Conservation (phyloP, 1,140 invertebrate genomes). For the Ylistrum balloti region DNA sequence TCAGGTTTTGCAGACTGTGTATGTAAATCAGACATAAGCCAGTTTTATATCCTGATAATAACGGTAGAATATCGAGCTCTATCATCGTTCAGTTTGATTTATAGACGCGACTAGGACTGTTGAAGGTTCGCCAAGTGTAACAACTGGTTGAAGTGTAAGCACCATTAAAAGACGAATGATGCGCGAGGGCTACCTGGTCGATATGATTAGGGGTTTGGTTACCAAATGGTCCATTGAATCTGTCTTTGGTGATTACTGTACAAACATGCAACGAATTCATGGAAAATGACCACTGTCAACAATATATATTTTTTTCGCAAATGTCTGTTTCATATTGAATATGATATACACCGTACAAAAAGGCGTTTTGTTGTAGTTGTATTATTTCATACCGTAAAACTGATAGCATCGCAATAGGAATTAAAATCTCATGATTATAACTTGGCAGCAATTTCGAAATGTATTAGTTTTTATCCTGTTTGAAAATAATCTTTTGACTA, state of each 20-base stretch:
- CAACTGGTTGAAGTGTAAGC: neutral
- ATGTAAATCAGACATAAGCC: slow-evolving; percentile 21
- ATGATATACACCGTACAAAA: too few relatives aligned
- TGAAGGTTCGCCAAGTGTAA: neutral
- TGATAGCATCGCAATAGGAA: too few relatives aligned
- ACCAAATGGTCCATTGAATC: neutral
- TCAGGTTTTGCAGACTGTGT: neutral
- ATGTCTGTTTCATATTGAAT: too few relatives aligned
- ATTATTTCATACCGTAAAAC: too few relatives aligned
- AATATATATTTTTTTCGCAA: neutral
- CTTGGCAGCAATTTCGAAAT: too few relatives aligned
- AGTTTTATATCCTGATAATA: slow-evolving; percentile 30
- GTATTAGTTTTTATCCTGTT: too few relatives aligned
- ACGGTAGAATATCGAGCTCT: neutral
- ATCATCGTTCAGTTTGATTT: slow-evolving; percentile 21
- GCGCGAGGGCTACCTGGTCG: neutral
- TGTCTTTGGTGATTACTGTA: neutral
- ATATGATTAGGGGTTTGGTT: neutral
- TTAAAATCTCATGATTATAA: too few relatives aligned
- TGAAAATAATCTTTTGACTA: too few relatives aligned
- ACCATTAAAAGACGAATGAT: slow-evolving; percentile 3
- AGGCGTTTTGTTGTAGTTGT: too few relatives aligned
- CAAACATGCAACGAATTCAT: neutral
- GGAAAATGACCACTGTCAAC: neutral
- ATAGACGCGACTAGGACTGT: neutral